phyloP scores from a whole-genome alignment of 1,140 invertebrate genomes.

The Papilio glaucus region DNA sequence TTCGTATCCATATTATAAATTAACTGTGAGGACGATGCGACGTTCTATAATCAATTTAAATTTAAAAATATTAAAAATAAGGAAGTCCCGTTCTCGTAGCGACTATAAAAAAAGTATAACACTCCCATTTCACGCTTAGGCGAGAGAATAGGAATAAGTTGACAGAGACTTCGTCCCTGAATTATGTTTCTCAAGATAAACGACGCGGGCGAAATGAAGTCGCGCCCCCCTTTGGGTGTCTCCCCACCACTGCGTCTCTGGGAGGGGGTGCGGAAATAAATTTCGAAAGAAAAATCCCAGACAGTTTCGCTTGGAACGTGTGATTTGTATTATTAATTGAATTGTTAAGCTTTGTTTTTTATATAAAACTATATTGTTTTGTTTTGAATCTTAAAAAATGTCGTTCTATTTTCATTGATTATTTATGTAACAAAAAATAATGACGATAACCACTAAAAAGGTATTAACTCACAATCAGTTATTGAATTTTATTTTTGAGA shows the following conservation, averaged over 20 bases:
- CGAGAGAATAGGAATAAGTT: constrained; percentile 85
- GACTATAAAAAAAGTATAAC: constrained; percentile 65
- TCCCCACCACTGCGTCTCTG: constrained; percentile 45
- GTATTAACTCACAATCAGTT: too few relatives aligned
- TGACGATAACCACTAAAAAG: too few relatives aligned
- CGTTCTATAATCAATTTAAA: constrained; percentile 32
- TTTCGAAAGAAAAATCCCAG: constrained; percentile 80
- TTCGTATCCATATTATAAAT: constrained; percentile 19
- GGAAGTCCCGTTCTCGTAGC: constrained; percentile 34
- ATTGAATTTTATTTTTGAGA: too few relatives aligned
- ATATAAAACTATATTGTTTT: background rate
- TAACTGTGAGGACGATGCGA: constrained; percentile 29
- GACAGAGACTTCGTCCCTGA: constrained; percentile 83
- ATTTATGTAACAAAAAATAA: too few relatives aligned
- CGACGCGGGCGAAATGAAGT: constrained; percentile 84
- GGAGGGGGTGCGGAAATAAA: constrained; percentile 69
- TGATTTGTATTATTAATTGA: constrained; percentile 82
- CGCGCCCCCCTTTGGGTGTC: constrained; percentile 54
- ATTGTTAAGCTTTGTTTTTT: constrained; percentile 44
- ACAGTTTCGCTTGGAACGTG: constrained; percentile 74
- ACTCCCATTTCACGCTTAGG: constrained; percentile 81
- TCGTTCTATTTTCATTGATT: too few relatives aligned
- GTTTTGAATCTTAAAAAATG: too few relatives aligned
- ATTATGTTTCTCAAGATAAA: constrained; percentile 84
- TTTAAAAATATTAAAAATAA: constrained; percentile 31